Base-by-base conservation (phyloP, 2,797 vertebrate species). In the Sebastes paucispinis region DNA sequence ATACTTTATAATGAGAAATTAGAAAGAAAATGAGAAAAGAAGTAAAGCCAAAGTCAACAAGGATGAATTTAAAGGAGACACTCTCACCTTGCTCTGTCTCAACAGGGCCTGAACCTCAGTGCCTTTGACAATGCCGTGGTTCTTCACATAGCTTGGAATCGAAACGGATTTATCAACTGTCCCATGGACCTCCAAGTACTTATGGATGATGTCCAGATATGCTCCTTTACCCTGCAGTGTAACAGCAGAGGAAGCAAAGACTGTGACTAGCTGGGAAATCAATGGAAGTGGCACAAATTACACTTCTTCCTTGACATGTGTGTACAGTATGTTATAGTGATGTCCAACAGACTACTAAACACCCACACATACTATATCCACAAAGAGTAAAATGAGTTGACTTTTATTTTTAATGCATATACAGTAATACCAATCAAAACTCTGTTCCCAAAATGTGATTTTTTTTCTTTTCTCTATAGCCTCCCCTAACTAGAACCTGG, bases 161-260 rank as follows among this genome's bases (percentile, higher is more conserved):
- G 88, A 84, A 75, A 90, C 81, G 4, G 91, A 91, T 3, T 93
- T 89, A 0, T 97, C 94, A 5, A 96, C 96, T 0, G 96, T 97
- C 12, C 95, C 96, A 3, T 97, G 96, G 13, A 98, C 93, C 79
- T 98, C 96, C 83, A 96, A 94, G 11, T 97, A 95, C 2, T 94
- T 97, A 82, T 97, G 96, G 83, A 97, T 97, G 69, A 96, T 85
- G 57, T 97, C 95, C 94, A 97, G 85, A 73, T 97, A 97, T 59
- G 91, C 84, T 75, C 91, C 93, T 92, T 96, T 97, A 77, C 95
- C 96, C 97, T 97, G 89, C 1, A 91, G 75, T 0, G 1, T 5
- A 74, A 58, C 14, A 72, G 3, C 54, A 76, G 24, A 65, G 3
- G 13, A 64, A 68, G 25, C 20, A 24, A 54, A 52, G 7, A 2